A percentile compares a stretch with the other conserved stretches of the same genome.
Evolutionary conservation across 2,113 vertebrate genomes (phyloP).

Genomic region (Archilochus colubris): DNA sequence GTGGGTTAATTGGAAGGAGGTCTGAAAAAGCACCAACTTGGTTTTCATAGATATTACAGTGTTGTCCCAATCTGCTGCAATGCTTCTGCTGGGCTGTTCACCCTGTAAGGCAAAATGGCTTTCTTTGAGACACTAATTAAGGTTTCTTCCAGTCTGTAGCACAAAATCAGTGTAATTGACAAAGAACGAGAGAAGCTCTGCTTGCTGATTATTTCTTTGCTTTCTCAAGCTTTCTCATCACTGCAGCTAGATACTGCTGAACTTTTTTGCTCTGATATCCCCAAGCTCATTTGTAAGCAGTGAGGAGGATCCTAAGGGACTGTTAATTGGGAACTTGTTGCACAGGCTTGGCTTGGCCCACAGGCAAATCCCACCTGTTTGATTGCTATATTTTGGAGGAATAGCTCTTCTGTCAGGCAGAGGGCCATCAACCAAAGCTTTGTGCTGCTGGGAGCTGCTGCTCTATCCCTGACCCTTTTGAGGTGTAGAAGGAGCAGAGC

Average conservation of each 20-base stretch:
- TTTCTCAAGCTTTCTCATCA: neutral
- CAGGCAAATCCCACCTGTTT: neutral
- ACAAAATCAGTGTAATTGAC: neutral
- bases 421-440: neutral
- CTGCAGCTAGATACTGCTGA: neutral
- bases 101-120: neutral
- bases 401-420: neutral
- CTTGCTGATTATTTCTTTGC: neutral
- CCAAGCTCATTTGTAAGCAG: neutral
- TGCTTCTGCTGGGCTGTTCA: neutral
- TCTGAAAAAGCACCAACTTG: neutral
- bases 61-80: neutral
- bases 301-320: neutral
- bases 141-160: neutral
- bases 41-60: neutral
- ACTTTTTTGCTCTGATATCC: neutral
- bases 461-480: neutral
- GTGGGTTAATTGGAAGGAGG: neutral
- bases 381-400: neutral
- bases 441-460: neutral
- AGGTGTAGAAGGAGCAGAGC: neutral
- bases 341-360: neutral
- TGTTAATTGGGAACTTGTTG: neutral
- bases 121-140: neutral
- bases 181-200: neutral